phyloP scores from a whole-genome alignment of 2,888 invertebrate genomes.

The Brachycybe producta region DNA sequence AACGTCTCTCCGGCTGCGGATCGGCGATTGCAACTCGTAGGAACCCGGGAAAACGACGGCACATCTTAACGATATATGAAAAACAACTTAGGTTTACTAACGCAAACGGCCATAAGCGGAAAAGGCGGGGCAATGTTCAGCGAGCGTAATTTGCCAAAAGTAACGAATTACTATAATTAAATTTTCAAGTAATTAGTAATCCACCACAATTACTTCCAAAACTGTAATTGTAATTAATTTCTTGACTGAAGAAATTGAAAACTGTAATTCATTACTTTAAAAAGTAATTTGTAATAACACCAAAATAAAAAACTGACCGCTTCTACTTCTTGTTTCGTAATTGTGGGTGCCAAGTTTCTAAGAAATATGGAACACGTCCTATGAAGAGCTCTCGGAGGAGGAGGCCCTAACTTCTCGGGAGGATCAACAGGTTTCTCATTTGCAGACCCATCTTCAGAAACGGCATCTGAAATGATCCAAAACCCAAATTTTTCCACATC shows the following conservation, averaged over 20 bases:
- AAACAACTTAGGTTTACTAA: no score
- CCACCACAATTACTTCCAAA: not conserved
- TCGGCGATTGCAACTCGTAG: constrained; percentile 91
- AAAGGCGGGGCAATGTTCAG: no score
- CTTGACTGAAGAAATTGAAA: no score
- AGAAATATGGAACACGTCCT: constrained; percentile 95
- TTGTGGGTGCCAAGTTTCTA: constrained; percentile 86
- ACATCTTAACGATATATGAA: constrained; percentile 51
- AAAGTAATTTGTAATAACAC: constrained; percentile 10
- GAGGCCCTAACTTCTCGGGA: not conserved
- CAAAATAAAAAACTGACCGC: constrained; percentile 46
- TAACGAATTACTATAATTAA: no score
- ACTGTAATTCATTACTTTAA: constrained; percentile 3
- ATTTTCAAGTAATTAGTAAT: no score
- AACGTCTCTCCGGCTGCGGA: constrained; percentile 87
- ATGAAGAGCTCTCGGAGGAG: constrained; percentile 47
- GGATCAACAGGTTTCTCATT: not conserved
- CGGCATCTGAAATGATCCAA: constrained; percentile 16
- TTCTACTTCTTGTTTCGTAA: constrained; percentile 94
- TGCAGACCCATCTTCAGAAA: constrained; percentile 9
- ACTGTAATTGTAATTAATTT: no score
- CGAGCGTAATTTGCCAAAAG: no score
- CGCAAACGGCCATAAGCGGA: no score
- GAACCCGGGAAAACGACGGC: constrained; percentile 83
- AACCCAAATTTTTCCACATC: not conserved